phyloP scores from a whole-genome alignment of 2,113 vertebrate species.

The Ceyx melanurus region DNA sequence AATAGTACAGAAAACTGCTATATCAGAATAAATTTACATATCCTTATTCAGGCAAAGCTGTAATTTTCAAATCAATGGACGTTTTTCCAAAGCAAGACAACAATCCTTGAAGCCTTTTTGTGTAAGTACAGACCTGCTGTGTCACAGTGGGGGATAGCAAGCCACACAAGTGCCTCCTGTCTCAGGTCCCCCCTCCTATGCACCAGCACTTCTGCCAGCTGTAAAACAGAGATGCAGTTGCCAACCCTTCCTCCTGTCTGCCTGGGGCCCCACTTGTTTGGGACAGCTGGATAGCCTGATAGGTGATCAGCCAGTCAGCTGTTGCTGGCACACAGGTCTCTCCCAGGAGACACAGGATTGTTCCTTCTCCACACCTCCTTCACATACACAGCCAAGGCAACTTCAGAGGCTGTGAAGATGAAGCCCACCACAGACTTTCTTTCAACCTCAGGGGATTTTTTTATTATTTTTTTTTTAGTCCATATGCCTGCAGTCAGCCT shows the following conservation, averaged over 20 bases:
- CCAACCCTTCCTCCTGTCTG: accelerated
- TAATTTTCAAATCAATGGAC: background rate
- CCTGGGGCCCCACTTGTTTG: background rate
- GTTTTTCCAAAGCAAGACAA: background rate
- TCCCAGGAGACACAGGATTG: background rate
- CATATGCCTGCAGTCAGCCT: background rate
- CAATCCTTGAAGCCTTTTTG: background rate
- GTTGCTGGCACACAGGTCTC: background rate
- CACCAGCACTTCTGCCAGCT: background rate
- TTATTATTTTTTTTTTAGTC: background rate
- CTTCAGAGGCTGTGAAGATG: background rate
- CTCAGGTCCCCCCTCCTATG: background rate
- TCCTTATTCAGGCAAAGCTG: background rate
- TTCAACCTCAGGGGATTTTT: background rate
- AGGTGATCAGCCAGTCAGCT: background rate
- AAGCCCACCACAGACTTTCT: background rate
- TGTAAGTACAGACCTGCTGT: background rate
- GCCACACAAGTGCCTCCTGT: background rate
- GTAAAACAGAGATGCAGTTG: accelerated
- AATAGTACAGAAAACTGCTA: background rate
- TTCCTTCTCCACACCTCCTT: background rate
- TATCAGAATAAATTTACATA: background rate
- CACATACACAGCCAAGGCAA: background rate
- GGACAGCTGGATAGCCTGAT: background rate
- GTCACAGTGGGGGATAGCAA: accelerated